Evolutionary conservation across 1,140 invertebrate species (phyloP), one percentile per base, ranked within the genome.

Genomic region (Nylanderia fulva): DNA sequence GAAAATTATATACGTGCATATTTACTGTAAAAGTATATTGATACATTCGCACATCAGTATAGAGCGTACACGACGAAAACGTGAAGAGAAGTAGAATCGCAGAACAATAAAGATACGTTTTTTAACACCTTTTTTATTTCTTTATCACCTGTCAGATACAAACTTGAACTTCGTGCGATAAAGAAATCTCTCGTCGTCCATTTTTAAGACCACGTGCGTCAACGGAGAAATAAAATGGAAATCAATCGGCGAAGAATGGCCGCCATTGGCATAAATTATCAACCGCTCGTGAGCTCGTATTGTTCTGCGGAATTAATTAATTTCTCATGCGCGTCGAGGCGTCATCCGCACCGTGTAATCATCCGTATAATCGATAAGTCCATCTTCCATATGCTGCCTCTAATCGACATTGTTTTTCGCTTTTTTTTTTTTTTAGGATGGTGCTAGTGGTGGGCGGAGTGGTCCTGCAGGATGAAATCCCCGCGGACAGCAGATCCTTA

Each of bases 361-460:
- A 2, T 6, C 33, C 13, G 11, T 56, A n/a, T n/a, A n/a, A n/a
- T 45, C 66, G 18, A 56, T 21, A 36, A 74, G 3, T 1, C 8
- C 8, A 3, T 39, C 27, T 42, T 39, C 18, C 5, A 21, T n/a
- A n/a, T 54, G 9, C 27, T 4, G n/a, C 18, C 18, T 13, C 1
- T 21, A 66, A 66, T 15, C 4, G 33, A 21, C 24, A 6, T 63
- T 6, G n/a, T 13, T 21, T n/a, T 36, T 77, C 39, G 24, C 52
- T 68, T 60, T 18, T 68, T 60, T 18, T 9, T 18, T 21, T 61
- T 36, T 0, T 21, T 91, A 96, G 95, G 89, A 98, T 98, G 98
- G 98, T 98, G 94, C 95, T 98, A 91, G 96, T 98, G 88, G 95
- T 98, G 92, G 98, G 98, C 94, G 98, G 98, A 82, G 77, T 98